These are phyloP conservation scores for Chrysolina americana DNA, from an alignment of 2,888 invertebrate species.

Conservation along the genomic window DNA sequence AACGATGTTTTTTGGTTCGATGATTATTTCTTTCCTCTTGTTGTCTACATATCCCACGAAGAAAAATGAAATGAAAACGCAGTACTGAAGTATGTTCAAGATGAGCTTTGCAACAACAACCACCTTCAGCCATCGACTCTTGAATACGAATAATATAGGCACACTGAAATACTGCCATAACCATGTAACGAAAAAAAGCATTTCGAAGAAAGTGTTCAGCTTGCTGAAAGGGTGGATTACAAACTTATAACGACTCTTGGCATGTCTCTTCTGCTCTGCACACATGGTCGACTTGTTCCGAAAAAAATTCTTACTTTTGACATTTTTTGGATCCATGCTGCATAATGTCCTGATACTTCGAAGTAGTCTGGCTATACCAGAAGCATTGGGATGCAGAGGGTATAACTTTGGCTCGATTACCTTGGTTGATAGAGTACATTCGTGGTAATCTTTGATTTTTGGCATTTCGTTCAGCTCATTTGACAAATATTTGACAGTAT, in stretches of 20 bases:
- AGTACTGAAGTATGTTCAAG: constrained; percentile 27
- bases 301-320: constrained; percentile 44
- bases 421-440: constrained; percentile 13
- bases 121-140: not conserved
- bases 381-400: constrained; percentile 34
- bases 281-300: constrained; percentile 49
- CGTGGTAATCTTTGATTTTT: constrained; percentile 5
- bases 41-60: constrained; percentile 47
- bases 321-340: constrained; percentile 28
- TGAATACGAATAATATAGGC: constrained; percentile 8
- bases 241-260: constrained; percentile 30
- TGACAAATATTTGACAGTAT: constrained; percentile 10
- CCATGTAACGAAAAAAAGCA: constrained; percentile 47
- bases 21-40: constrained; percentile 47
- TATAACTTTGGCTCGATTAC: not conserved
- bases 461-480: not conserved
- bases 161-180: constrained; percentile 13
- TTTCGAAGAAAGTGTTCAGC: constrained; percentile 44
- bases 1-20: constrained; percentile 43
- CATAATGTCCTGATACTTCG: constrained; percentile 24
- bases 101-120: constrained; percentile 29
- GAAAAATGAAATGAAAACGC: constrained; percentile 42
- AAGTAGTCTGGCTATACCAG: not conserved
- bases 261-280: constrained; percentile 50
- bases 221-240: constrained; percentile 57